Base-by-base conservation (phyloP, 2,797 vertebrate genomes). In the Smutsia gigantea region DNA sequence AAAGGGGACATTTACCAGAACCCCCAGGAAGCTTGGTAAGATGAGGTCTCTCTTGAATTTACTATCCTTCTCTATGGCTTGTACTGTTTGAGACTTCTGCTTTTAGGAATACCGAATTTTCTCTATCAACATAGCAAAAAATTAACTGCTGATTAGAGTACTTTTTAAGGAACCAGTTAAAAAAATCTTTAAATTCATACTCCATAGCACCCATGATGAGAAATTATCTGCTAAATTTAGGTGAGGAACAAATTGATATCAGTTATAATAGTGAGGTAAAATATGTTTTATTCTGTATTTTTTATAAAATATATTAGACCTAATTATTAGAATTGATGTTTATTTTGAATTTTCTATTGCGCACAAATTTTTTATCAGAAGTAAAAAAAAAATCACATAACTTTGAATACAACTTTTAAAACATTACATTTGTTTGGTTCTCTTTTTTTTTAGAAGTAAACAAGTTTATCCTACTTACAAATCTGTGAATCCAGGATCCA, bases 1-100 rank as follows among this genome's bases (percentile, higher is more conserved):
- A 53, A 99, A 99, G 98, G 99, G 99, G 69, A 99, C 99, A 39
- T 99, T 99, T 95, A 99, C 99, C 59, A 99, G 99, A 46, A 99
- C 99, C 0, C 99, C 99, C 37, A 99, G 99, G 98, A 99, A 99
- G 98, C 97, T 99, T 0, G 99, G 99, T 99, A 99, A 98, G 99
- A 97, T 19, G 14, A 21, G n/a, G 55, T 4, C 27, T 84, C 88
- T 69, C 34, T 0, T 81, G 1, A 68, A 21, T 63, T 66, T 23
- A 37, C 4, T 53, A 1, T 29, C 2, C 4, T 88, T 90, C 13
- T 72, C 39, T 51, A 7, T 23, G 11, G 71, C 51, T 75, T 59
- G 21, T 37, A 1, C 10, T 63, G 81, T 93, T 69, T 69, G 46
- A 72, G 29, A 27, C 14, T 68, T 59, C 34, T 34, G 53, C 15